These are phyloP conservation scores for Parazoanthus darwini DNA, from an alignment of 92 coral and sea anemone genomes.

Conservation along the genomic window DNA sequence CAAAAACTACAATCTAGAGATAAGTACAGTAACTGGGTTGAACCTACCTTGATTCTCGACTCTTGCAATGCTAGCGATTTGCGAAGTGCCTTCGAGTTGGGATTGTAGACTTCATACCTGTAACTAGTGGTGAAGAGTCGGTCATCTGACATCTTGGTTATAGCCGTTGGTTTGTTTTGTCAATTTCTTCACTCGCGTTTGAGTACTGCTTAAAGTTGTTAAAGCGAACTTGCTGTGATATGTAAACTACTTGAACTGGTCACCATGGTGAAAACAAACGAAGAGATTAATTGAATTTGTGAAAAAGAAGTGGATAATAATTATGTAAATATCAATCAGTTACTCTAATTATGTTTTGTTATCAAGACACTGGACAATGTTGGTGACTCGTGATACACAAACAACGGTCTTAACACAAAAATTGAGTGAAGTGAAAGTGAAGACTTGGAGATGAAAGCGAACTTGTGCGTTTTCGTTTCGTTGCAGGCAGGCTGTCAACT, in stretches of 20 bases:
- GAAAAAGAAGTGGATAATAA: slow-evolving; percentile 15
- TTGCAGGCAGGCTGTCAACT: too few relatives aligned
- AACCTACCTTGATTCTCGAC: slow-evolving; percentile 66
- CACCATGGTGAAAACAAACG: slow-evolving; percentile 58
- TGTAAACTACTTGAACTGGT: slow-evolving; percentile 26
- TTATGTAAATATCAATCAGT: slow-evolving; percentile 17
- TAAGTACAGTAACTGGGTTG: not conserved
- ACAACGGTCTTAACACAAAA: not conserved
- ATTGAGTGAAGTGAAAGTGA: not conserved
- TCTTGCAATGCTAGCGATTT: slow-evolving; percentile 63
- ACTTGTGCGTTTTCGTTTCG: not conserved
- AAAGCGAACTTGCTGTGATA: not conserved
- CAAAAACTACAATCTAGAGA: not conserved
- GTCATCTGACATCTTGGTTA: slow-evolving; percentile 56
- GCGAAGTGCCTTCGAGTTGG: slow-evolving; percentile 57
- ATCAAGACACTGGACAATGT: too few relatives aligned
- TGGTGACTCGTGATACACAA: not conserved
- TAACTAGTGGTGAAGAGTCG: slow-evolving; percentile 70
- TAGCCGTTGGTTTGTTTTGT: not conserved
- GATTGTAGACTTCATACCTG: slow-evolving; percentile 63
- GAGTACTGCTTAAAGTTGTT: slow-evolving; percentile 5
- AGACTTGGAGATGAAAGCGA: not conserved
- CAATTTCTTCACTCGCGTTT: slow-evolving; percentile 17
- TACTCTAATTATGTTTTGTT: not conserved
- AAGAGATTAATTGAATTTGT: slow-evolving; percentile 39